Base-by-base conservation (phyloP, 2,888 invertebrate genomes). In the Rotaria socialis region DNA sequence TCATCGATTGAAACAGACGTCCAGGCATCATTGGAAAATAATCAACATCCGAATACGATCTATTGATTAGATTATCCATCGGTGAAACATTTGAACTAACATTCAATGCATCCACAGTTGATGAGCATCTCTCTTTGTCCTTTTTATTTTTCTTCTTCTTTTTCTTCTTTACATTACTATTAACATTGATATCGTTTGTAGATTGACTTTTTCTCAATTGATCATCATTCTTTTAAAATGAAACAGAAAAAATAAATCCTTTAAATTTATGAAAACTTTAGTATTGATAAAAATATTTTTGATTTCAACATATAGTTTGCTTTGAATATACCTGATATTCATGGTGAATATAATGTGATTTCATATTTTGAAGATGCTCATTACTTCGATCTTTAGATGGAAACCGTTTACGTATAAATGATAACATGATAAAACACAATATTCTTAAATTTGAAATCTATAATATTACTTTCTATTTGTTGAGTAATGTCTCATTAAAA, bases 1-100 rank as follows among this genome's bases (percentile, higher is more conserved):
- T 35, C 16, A 14, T 67, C 7, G 67, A 35, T 41, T 67, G 35
- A 67, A 19, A 67, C 6, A 67, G 6, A 35, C 35, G 19, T 67
- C 67, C 67, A 67, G 67, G 27, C 67, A 67, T 67, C 67, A 67
- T 67, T 41, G 67, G 67, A 67, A 67, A 67, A 27, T 67, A 67
- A 67, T 67, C 67, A 7, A 67, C 67, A 67, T 67, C 67, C 19
- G 67, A 67, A 67, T 67, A 67, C 16, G 67, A 67, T 67, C 19
- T 16, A 67, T 67, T 67, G 35, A 35, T 16, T 67, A 4, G n/a
- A n/a, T n/a, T 6, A 56, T 0, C 0, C 4, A 14, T 11, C 8
- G 56, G 10, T 22, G 56, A 56, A 56, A 3, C 14, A 56, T 0
- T 67, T 60, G 60, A 10, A 60, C 14, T 1, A 27, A 14, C 2